These are phyloP conservation scores for Lacanobia oleracea DNA, from an alignment of 2,888 invertebrate species.

Conservation along the genomic window DNA sequence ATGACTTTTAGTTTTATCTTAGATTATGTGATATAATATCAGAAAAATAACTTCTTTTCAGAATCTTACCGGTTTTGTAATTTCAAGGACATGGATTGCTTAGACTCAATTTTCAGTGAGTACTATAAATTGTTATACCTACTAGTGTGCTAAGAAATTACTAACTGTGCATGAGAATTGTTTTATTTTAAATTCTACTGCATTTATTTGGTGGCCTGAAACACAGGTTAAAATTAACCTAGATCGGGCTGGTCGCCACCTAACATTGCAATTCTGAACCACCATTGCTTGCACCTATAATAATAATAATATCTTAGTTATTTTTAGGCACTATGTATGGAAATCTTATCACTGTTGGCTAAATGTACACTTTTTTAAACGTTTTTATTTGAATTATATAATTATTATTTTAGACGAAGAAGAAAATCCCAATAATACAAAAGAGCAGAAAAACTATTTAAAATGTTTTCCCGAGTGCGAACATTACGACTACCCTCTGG, in stretches of 20 bases:
- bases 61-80: conserved; percentile 83
- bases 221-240: too few species aligned
- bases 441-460: conserved; percentile 8
- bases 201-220: too few species aligned
- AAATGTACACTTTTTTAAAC: too few species aligned
- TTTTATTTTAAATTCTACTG: too few species aligned
- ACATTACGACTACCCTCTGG: conserved; percentile 91
- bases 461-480: conserved; percentile 92
- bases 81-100: conserved; percentile 87
- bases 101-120: conserved; percentile 80
- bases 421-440: background rate
- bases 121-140: background rate
- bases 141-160: background rate
- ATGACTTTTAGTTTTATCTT: background rate
- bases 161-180: too few species aligned
- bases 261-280: too few species aligned
- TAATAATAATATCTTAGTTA: too few species aligned
- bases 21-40: background rate
- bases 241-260: too few species aligned
- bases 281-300: too few species aligned
- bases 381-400: too few species aligned
- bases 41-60: conserved; percentile 69
- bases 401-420: conserved; percentile 27
- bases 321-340: too few species aligned
- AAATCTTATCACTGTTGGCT: too few species aligned